Percentiles rank a stretch among this genome's conserved stretches.
Evolutionary conservation across 2,888 invertebrate species (phyloP).

Genomic region (Leucophenga maculata): DNA sequence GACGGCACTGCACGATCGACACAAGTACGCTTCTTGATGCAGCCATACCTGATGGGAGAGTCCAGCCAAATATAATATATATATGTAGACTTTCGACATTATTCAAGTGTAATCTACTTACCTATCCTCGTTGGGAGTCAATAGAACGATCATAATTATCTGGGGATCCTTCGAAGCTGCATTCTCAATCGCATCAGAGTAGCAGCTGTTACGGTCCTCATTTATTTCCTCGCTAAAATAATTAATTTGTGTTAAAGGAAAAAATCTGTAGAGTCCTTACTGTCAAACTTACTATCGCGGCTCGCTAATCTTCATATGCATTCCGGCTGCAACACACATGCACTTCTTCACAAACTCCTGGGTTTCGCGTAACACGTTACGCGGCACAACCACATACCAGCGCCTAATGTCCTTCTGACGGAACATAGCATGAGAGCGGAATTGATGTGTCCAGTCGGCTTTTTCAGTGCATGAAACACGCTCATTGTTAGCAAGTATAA

Average conservation of each 20-base stretch:
- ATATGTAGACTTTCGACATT: too few species aligned
- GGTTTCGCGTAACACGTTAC: slow-evolving; percentile 57
- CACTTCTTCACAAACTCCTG: slow-evolving; percentile 67
- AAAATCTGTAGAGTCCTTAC: slow-evolving; percentile 43
- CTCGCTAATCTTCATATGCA: slow-evolving; percentile 73
- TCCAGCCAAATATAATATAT: neutral
- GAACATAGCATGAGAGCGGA: slow-evolving; percentile 75
- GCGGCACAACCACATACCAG: slow-evolving; percentile 72
- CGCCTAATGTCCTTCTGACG: slow-evolving; percentile 56
- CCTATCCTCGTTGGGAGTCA: slow-evolving; percentile 80
- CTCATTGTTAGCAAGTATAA: slow-evolving; percentile 74
- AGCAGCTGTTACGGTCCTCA: slow-evolving; percentile 77
- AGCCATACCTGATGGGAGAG: slow-evolving; percentile 77
- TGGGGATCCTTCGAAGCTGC: slow-evolving; percentile 76
- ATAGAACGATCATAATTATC: slow-evolving; percentile 79
- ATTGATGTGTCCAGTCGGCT: slow-evolving; percentile 85
- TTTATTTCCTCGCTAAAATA: slow-evolving; percentile 67
- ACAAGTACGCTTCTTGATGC: slow-evolving; percentile 89
- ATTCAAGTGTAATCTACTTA: slow-evolving; percentile 52
- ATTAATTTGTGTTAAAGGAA: neutral
- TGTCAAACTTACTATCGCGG: slow-evolving; percentile 59
- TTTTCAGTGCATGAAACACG: slow-evolving; percentile 65
- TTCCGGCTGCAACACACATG: slow-evolving; percentile 71
- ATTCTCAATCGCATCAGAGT: slow-evolving; percentile 76
- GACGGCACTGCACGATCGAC: slow-evolving; percentile 83